Conservation (phyloP, 1,140 invertebrate species). For the Helicorthomorpha holstii region DNA sequence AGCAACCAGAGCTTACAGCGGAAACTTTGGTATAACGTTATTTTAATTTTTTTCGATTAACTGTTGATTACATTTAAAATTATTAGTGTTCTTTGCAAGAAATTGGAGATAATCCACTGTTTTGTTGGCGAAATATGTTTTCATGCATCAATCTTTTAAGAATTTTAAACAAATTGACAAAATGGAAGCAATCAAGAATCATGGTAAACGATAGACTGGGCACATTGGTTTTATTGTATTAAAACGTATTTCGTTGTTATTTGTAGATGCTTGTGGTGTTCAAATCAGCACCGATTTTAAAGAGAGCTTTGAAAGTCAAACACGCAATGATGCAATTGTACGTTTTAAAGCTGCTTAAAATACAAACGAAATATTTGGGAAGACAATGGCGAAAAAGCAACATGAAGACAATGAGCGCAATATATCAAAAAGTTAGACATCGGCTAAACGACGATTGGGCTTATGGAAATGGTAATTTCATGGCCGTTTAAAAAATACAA, state of each 20-base stretch:
- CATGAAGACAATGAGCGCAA: slow-evolving; percentile 99
- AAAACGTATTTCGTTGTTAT: slow-evolving; percentile 3
- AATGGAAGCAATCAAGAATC: slow-evolving; percentile 98
- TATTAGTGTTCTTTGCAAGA: slow-evolving; percentile 30
- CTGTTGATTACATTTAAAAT: not conserved
- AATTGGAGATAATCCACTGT: slow-evolving; percentile 67
- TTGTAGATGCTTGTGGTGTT: slow-evolving; percentile 92
- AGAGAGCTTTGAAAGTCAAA: slow-evolving; percentile 83
- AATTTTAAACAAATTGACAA: slow-evolving; percentile 96
- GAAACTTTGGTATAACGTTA: slow-evolving; percentile 50
- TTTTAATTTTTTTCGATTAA: slow-evolving; percentile 5
- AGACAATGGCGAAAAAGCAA: slow-evolving; percentile 98
- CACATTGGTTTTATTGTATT: not conserved
- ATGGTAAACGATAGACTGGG: slow-evolving; percentile 46
- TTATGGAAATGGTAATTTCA: slow-evolving; percentile 81
- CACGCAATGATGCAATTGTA: slow-evolving; percentile 98
- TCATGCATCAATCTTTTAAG: slow-evolving; percentile 93
- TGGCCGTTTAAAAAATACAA: not conserved
- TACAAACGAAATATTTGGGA: slow-evolving; percentile 99
- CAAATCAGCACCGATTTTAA: slow-evolving; percentile 96
- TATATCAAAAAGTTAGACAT: slow-evolving; percentile 91
- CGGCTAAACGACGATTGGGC: slow-evolving; percentile 98
- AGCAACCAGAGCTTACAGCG: slow-evolving; percentile 81
- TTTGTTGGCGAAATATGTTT: slow-evolving; percentile 96
- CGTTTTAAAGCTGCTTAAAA: slow-evolving; percentile 92